Percentiles rank a stretch among this genome's conserved stretches.
These are phyloP conservation scores for Brenthis ino DNA, from an alignment of 2,888 invertebrate species.

Conservation along the genomic window DNA sequence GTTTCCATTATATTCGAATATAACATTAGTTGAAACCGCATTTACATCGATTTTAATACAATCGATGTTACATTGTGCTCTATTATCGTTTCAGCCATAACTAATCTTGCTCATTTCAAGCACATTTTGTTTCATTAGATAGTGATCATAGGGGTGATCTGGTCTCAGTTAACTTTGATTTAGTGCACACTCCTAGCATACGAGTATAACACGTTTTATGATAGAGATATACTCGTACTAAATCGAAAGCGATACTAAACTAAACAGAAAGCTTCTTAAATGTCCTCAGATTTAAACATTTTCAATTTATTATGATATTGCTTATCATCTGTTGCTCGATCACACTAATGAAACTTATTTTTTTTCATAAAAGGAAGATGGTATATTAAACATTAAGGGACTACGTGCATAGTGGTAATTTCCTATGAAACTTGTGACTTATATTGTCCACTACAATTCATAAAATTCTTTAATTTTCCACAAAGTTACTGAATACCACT, in stretches of 20 bases:
- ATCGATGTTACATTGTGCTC: slow-evolving; percentile 31
- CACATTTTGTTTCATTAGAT: slow-evolving; percentile 36
- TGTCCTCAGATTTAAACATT: too few species aligned
- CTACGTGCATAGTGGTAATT: too few species aligned
- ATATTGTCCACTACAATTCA: slow-evolving; percentile 3
- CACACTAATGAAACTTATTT: too few species aligned
- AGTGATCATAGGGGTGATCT: slow-evolving; percentile 24
- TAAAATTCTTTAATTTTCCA: slow-evolving; percentile 32
- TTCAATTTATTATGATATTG: too few species aligned
- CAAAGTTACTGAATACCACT: slow-evolving; percentile 38
- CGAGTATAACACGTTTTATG: too few species aligned
- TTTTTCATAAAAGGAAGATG: too few species aligned
- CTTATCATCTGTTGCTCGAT: too few species aligned
- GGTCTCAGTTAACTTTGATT: slow-evolving; percentile 20
- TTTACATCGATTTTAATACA: slow-evolving; percentile 37
- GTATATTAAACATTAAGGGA: too few species aligned
- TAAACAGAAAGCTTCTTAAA: too few species aligned
- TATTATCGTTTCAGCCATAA: slow-evolving; percentile 29
- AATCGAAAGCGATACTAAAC: too few species aligned
- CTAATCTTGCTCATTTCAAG: slow-evolving; percentile 39
- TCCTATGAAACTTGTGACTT: neutral
- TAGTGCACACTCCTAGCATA: neutral
- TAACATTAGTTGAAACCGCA: slow-evolving; percentile 41
- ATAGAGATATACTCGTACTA: too few species aligned
- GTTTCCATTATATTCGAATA: slow-evolving; percentile 41